A percentile compares a stretch with the other conserved stretches of the same genome.
Evolutionary conservation across 2,888 invertebrate species (phyloP).

Genomic region (Caenorhabditis sp.): DNA sequence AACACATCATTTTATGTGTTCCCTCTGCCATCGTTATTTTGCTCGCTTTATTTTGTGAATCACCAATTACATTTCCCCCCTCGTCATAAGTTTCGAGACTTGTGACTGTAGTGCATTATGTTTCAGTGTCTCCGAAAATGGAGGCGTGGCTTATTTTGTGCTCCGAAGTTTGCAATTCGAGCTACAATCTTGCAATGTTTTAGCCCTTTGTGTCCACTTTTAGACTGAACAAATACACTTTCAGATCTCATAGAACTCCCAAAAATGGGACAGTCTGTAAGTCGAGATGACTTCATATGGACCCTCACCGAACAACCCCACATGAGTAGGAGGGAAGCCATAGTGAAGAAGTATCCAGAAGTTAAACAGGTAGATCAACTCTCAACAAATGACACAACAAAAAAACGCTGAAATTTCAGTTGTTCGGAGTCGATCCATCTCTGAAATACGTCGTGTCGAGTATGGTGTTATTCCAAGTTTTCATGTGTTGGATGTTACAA

Average conservation of each 20-base stretch:
- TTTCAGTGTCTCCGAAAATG: not conserved
- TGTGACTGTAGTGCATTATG: not conserved
- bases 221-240: conserved; percentile 1
- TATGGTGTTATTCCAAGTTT: conserved; percentile 76
- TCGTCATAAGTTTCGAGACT: not conserved
- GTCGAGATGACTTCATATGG: conserved; percentile 97
- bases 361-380: conserved; percentile 86
- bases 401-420: conserved; percentile 69
- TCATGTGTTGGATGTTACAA: conserved; percentile 78
- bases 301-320: conserved; percentile 97
- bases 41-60: conserved; percentile 12
- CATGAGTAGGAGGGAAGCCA: conserved; percentile 93
- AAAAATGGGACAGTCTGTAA: conserved; percentile 94
- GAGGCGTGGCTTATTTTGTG: not conserved
- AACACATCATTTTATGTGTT: conserved; percentile 30
- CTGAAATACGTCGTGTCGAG: conserved; percentile 78
- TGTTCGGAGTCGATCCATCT: conserved; percentile 79
- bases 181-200: not conserved
- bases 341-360: conserved; percentile 96
- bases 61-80: not conserved
- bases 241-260: conserved; percentile 30
- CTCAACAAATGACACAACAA: too few relatives aligned
- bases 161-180: too few relatives aligned
- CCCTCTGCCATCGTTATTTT: conserved; percentile 9
- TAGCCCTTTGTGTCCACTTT: not conserved